Percentiles rank a stretch among this genome's conserved stretches.
These are phyloP conservation scores for Heliconius sara DNA, from an alignment of 2,888 invertebrate species.

Conservation along the genomic window DNA sequence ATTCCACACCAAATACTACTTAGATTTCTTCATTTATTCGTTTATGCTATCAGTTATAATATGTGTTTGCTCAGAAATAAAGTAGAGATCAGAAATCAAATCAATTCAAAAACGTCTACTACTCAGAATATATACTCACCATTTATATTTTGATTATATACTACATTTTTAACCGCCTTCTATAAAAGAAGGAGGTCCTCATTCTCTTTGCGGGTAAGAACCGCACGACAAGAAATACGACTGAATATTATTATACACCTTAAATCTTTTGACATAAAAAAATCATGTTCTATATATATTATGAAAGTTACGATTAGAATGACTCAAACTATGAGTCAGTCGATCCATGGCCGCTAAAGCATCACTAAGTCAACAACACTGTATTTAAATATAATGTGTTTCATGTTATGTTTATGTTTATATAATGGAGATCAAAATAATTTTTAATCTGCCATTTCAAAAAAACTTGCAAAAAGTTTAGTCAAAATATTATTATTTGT, in stretches of 20 bases:
- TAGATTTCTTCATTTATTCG: too few relatives aligned
- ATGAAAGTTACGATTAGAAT: conserved; percentile 18
- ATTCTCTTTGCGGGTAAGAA: not conserved
- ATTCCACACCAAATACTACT: too few relatives aligned
- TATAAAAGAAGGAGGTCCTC: too few relatives aligned
- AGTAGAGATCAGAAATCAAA: too few relatives aligned
- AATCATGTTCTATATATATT: not conserved
- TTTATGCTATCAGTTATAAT: too few relatives aligned
- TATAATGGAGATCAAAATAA: conserved; percentile 15
- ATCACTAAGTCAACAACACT: conserved; percentile 18
- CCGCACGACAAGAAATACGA: not conserved
- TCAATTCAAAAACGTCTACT: too few relatives aligned
- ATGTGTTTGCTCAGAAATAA: too few relatives aligned
- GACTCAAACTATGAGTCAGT: conserved; percentile 29
- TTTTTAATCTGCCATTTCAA: not conserved
- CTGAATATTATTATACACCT: not conserved
- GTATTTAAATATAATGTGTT: conserved; percentile 19
- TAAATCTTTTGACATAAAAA: not conserved
- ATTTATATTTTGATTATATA: too few relatives aligned
- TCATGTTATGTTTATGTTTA: conserved; percentile 11
- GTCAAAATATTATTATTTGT: not conserved
- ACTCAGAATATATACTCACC: too few relatives aligned
- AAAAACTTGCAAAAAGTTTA: not conserved
- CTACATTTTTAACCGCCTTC: too few relatives aligned
- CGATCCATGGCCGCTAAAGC: conserved; percentile 8